A percentile compares a stretch with the other conserved stretches of the same genome.
These are phyloP conservation scores for Tetanocera ferruginea DNA, from an alignment of 2,888 invertebrate genomes.

Conservation along the genomic window DNA sequence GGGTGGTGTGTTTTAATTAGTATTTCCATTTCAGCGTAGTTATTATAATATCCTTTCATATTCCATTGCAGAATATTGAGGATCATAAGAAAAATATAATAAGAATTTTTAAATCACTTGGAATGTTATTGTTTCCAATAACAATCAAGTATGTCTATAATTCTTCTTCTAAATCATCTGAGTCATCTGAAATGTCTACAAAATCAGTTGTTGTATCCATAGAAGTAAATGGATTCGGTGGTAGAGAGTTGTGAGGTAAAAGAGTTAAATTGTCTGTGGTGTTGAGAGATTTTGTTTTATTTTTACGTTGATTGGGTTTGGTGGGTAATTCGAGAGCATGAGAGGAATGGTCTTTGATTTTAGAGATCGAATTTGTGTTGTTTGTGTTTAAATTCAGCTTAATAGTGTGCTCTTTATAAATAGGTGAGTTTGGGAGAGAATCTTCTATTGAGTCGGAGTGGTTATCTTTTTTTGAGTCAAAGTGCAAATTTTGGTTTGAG, in stretches of 20 bases:
- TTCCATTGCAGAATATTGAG: conserved; percentile 40
- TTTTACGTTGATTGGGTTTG: neutral
- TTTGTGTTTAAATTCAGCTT: neutral
- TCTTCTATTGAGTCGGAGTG: neutral
- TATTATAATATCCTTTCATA: conserved; percentile 29
- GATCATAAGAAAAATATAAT: neutral
- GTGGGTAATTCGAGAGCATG: neutral
- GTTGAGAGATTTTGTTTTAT: neutral
- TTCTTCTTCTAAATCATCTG: neutral
- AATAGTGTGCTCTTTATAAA: neutral
- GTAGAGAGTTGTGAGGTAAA: neutral
- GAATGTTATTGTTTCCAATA: neutral
- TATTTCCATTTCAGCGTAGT: conserved; percentile 30
- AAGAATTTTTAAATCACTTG: neutral
- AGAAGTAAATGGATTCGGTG: neutral
- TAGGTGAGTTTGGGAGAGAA: neutral
- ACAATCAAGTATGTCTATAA: neutral
- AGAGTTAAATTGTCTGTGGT: neutral
- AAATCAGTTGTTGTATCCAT: no score
- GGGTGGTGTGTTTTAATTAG: conserved; percentile 20
- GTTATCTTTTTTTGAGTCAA: neutral
- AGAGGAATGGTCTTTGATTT: neutral
- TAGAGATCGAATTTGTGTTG: neutral
- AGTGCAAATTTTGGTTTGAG: neutral
- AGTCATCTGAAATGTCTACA: no score